These are phyloP conservation scores for Atrichornis clamosus DNA, from an alignment of 2,113 vertebrate species.

Conservation along the genomic window DNA sequence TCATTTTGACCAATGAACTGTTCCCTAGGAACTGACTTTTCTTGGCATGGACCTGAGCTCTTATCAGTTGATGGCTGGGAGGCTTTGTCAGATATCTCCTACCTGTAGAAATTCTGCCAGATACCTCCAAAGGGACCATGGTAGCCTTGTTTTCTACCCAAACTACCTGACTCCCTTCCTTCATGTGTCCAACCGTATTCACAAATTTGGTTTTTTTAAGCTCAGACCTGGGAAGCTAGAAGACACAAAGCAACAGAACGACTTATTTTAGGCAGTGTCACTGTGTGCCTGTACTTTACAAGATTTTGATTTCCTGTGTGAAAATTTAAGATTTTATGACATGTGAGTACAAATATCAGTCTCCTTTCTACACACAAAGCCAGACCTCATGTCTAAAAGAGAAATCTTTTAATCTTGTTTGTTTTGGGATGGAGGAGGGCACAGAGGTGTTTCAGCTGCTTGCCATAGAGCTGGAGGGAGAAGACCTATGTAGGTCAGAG, in stretches of 20 bases:
- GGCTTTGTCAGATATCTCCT: background rate
- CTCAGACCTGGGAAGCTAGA: background rate
- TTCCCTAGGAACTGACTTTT: background rate
- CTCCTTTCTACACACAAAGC: background rate
- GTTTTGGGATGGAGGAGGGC: background rate
- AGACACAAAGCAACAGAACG: background rate
- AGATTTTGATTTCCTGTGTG: background rate
- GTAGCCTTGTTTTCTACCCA: background rate
- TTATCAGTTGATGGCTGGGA: background rate
- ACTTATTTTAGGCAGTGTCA: background rate
- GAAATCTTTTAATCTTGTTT: background rate
- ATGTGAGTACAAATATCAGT: background rate
- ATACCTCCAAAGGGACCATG: background rate
- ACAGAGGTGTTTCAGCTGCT: background rate
- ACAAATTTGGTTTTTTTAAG: background rate
- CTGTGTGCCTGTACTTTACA: background rate
- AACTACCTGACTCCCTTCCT: background rate
- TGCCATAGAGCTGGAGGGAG: background rate
- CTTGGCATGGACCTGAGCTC: background rate
- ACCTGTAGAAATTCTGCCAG: background rate
- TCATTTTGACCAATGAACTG: background rate
- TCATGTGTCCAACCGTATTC: background rate
- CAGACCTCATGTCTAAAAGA: background rate
- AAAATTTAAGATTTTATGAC: conserved; percentile 18
- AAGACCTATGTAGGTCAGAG: background rate